Percentiles rank a stretch among this genome's conserved stretches.
These are phyloP conservation scores for Brachyopa scutellaris DNA, from an alignment of 2,888 invertebrate species.

Conservation along the genomic window DNA sequence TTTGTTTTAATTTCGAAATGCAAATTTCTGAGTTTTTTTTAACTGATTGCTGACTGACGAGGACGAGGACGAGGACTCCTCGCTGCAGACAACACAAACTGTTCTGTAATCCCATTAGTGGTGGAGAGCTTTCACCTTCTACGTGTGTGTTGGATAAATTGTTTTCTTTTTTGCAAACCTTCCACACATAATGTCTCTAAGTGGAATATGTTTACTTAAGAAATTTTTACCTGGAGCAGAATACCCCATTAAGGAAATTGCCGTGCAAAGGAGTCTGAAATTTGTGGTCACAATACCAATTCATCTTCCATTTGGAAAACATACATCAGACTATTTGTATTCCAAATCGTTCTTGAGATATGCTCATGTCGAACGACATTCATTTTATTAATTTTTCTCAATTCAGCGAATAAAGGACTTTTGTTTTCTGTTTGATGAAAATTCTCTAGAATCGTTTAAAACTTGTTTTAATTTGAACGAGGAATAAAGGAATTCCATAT, in stretches of 20 bases:
- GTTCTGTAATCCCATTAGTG: conserved; percentile 16
- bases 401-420: too few species aligned
- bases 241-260: conserved; percentile 50
- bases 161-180: too few species aligned
- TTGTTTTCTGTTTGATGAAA: too few species aligned
- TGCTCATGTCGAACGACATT: too few species aligned
- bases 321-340: conserved; percentile 14
- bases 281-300: conserved; percentile 31
- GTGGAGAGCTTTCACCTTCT: background rate
- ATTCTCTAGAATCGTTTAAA: too few species aligned
- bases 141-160: too few species aligned
- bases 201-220: conserved; percentile 6
- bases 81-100: conserved; percentile 4
- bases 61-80: too few species aligned
- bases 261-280: conserved; percentile 21
- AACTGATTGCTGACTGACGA: conserved; percentile 1
- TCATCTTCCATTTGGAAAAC: conserved; percentile 34
- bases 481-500: too few species aligned
- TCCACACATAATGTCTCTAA: background rate
- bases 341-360: background rate
- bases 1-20: conserved; percentile 36
- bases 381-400: too few species aligned
- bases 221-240: conserved; percentile 10
- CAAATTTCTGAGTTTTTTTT: conserved; percentile 38
- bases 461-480: too few species aligned